Conservation (phyloP, 2,888 invertebrate genomes). For the Synergus umbraculus region DNA sequence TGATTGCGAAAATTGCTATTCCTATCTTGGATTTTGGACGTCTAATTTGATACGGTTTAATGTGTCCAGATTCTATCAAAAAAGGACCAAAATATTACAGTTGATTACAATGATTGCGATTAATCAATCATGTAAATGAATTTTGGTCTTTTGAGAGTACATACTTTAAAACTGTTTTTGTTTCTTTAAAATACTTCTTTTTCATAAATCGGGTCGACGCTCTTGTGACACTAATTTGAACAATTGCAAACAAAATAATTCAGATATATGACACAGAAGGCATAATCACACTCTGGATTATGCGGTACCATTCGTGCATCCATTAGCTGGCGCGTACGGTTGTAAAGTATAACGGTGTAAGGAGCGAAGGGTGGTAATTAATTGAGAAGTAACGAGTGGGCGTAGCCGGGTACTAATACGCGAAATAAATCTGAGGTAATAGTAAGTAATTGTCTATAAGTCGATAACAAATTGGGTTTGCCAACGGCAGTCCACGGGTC, state of each 20-base stretch:
- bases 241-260: not conserved
- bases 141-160: too few species aligned
- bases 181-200: not conserved
- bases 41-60: too few species aligned
- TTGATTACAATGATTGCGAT: too few species aligned
- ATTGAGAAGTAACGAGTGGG: conserved; percentile 73
- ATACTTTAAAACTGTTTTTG: too few species aligned
- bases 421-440: conserved; percentile 77
- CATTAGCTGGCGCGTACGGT: conserved; percentile 31
- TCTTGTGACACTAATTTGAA: not conserved
- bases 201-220: too few species aligned
- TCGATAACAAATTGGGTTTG: conserved; percentile 77
- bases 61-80: too few species aligned
- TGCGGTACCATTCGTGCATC: conserved; percentile 13
- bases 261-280: not conserved
- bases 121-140: too few species aligned
- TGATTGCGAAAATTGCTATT: too few species aligned
- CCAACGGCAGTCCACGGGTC: conserved; percentile 70
- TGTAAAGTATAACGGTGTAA: conserved; percentile 34
- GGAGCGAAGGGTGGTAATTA: conserved; percentile 66
- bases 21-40: too few species aligned
- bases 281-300: conserved; percentile 16
- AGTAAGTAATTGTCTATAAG: conserved; percentile 77
- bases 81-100: too few species aligned
- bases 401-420: conserved; percentile 72